Conservation (phyloP, 2,797 vertebrate species). For the Enteromius anoplus region DNA sequence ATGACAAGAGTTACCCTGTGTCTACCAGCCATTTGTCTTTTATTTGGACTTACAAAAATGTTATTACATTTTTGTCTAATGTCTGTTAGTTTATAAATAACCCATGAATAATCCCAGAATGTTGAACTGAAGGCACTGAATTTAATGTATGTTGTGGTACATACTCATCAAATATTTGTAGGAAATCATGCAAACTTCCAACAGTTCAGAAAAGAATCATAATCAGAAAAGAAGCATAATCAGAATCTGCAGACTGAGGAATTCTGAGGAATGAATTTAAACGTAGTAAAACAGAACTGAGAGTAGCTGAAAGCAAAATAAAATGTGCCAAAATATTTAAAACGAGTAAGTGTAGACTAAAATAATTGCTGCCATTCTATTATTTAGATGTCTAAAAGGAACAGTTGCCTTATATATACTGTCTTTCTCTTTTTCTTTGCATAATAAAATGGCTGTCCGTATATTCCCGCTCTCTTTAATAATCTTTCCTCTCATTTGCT, state of each 20-base stretch:
- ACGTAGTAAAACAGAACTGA: not conserved
- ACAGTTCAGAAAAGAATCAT: too few relatives aligned
- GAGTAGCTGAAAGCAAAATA: not conserved
- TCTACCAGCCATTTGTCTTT: not conserved
- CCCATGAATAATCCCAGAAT: too few relatives aligned
- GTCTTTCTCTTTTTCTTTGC: slow-evolving; percentile 63
- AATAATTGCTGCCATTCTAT: not conserved
- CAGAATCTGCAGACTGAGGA: not conserved
- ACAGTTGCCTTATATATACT: not conserved
- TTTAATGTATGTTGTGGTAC: not conserved
- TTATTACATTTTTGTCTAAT: too few relatives aligned
- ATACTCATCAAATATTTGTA: not conserved
- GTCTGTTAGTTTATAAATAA: not conserved
- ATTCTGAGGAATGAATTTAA: not conserved
- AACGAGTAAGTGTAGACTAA: not conserved
- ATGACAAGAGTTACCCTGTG: not conserved
- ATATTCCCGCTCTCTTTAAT: slow-evolving; percentile 18
- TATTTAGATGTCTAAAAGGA: not conserved
- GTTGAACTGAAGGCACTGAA: not conserved
- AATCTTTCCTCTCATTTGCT: slow-evolving; percentile 32
- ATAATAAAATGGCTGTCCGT: slow-evolving; percentile 1
- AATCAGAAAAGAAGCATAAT: not conserved
- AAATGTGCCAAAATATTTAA: not conserved
- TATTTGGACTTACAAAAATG: too few relatives aligned
- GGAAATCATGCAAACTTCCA: not conserved